Base-by-base conservation (phyloP, 2,888 invertebrate species). In the Spatulosminthurus flaviceps region DNA sequence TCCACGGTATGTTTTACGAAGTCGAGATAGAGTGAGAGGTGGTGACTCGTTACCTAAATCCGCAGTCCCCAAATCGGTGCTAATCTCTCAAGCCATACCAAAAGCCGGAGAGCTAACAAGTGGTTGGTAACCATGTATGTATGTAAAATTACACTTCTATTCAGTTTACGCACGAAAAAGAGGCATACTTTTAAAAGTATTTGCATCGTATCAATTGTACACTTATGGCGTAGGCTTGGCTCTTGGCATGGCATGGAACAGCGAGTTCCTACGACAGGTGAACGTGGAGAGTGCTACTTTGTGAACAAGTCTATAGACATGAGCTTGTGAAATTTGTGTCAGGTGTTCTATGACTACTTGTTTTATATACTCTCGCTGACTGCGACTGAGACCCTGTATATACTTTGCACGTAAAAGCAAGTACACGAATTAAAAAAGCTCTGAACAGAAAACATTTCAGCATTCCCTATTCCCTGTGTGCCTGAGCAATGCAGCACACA, bases 291-390 rank as follows among this genome's bases (percentile, higher is more conserved):
- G 75, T 75, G 66, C 64, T 75, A 75, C 75, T 75, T 66, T 66
- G 75, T 75, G 75, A 75, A 66, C 64, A 75, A 75, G 75, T 74
- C 74, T 74, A 61, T 74, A 75, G 75, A 75, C 66, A 61, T 69
- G 41, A 70, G 70, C 71, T 76, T 76, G 71, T 70, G 79, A 79
- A 79, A 79, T 79, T 75, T 79, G 79, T 79, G 79, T 79, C 79
- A 79, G 79, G 79, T 79, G 79, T 79, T 79, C 75, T 75, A 75
- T 75, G 75, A 75, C 75, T 61, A 66, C 75, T 75, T 75, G 75
- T 75, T 75, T 61, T 64, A 75, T 34, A 74, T 34, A 28, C 61
- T 43, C 21, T 42, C 66, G 24, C 42, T 42, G 69, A 67, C 69
- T 79, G 72, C 64, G 61, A 34, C 34, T 34, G 34, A 34, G 34